Base-by-base conservation (phyloP, 2,888 invertebrate genomes). In the Mechanitis mazaeus region DNA sequence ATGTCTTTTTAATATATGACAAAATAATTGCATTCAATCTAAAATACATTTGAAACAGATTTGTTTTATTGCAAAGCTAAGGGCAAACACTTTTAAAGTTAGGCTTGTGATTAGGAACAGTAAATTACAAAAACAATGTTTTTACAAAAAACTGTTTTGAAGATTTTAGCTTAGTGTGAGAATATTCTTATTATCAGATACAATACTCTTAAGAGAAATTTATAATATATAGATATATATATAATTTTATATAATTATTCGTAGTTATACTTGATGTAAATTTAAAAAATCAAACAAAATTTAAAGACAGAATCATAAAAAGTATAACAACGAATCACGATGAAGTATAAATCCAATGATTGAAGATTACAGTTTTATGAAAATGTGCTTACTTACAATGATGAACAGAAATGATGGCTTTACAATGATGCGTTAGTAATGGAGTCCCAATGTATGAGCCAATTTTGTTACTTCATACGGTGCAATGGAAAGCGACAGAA, bases 401-500 rank as follows among this genome's bases (percentile, higher is more conserved):
- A 84, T 84, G 83, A 76, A 79, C 82, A 76, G 83, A 85, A 81
- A 86, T 86, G 87, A 81, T 86, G 83, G 77, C 83, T 83, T 82
- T 83, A 86, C 86, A 87, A 84, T 89, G 89, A 88, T 87, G 88
- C 88, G 88, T 90, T 90, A 90, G 89, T 90, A 90, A 88, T 87
- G 87, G 83, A 75, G 81, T 87, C 87, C 89, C 86, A 87, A 87
- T 88, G 83, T 79, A 83, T 84, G 87, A 86, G 88, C 89, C 89
- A 88, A 90, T 89, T 85, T 84, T 75, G 86, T 88, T 84, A 88
- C 87, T 80, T 86, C 80, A 75, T 83, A 76, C 83, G 87, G 89
- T 90, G 89, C 88, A 89, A 88, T 87, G 89, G 88, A 90, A 88
- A 89, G 87, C 87, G 86, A 88, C 87, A 88, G 87, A 84, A 86